These are phyloP conservation scores for Metalampra italica DNA, from an alignment of 2,888 invertebrate species.

Conservation along the genomic window DNA sequence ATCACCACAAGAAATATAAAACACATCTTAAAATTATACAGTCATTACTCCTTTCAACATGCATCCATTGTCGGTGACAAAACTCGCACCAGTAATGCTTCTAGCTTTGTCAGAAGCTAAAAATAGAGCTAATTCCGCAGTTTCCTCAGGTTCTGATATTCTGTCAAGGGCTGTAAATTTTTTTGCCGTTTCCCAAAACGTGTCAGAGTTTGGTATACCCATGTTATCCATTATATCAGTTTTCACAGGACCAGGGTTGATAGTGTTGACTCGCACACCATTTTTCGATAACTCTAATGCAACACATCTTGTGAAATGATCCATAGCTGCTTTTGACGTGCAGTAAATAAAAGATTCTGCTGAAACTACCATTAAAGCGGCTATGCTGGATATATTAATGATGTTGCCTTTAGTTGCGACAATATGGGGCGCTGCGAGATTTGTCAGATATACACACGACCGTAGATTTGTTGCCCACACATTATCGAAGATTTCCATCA, in stretches of 20 bases:
- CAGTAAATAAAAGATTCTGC: not conserved
- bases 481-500: not conserved
- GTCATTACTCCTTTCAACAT: not conserved
- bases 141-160: constrained; percentile 23
- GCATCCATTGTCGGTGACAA: constrained; percentile 22
- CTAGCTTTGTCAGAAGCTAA: constrained; percentile 24
- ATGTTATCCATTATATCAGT: constrained; percentile 5
- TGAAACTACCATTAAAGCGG: not conserved
- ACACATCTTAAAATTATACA: too few relatives aligned
- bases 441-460: not conserved
- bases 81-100: constrained; percentile 23
- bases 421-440: not conserved
- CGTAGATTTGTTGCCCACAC: not conserved
- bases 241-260: not conserved
- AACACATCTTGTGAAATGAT: not conserved
- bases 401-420: not conserved
- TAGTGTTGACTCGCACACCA: not conserved
- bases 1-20: too few relatives aligned
- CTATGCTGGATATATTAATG: not conserved
- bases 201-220: not conserved
- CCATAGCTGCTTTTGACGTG: not conserved
- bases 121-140: constrained; percentile 22
- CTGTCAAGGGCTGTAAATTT: constrained; percentile 52
- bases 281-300: not conserved
- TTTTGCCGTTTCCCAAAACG: constrained; percentile 80